These are phyloP conservation scores for Aplysia californica DNA, from an alignment of 1,140 invertebrate genomes.

Conservation along the genomic window DNA sequence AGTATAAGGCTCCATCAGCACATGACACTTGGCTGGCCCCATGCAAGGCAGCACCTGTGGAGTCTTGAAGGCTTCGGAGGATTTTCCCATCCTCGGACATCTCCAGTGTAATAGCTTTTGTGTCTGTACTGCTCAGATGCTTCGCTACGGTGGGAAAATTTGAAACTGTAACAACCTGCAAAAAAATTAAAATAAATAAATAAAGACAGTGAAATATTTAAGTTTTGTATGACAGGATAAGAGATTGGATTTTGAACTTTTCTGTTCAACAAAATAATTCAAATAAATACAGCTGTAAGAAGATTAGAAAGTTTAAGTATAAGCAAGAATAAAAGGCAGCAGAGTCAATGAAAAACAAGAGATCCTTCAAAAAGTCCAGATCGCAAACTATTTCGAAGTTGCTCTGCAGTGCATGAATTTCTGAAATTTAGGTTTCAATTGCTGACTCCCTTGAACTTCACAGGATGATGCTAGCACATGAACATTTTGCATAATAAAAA, in stretches of 20 bases:
- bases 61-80: conserved; percentile 61
- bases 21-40: conserved; percentile 63
- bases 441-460: too few relatives aligned
- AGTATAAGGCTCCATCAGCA: conserved; percentile 69
- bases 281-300: too few relatives aligned
- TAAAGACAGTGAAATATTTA: neutral
- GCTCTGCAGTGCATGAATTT: neutral
- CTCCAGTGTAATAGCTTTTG: conserved; percentile 49
- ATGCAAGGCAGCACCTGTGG: conserved; percentile 53
- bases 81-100: conserved; percentile 61
- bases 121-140: neutral
- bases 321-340: too few relatives aligned
- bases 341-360: too few relatives aligned
- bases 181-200: conserved; percentile 7
- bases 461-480: neutral
- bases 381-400: neutral
- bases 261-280: neutral
- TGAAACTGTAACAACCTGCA: neutral
- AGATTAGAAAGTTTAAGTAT: too few relatives aligned
- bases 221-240: neutral
- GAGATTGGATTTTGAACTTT: neutral
- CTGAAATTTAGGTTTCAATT: neutral
- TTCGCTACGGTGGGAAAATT: neutral
- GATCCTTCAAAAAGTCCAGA: neutral
- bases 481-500: neutral